Evolutionary conservation across 2,797 vertebrate species (phyloP).

Genomic region (Picus viridis): DNA sequence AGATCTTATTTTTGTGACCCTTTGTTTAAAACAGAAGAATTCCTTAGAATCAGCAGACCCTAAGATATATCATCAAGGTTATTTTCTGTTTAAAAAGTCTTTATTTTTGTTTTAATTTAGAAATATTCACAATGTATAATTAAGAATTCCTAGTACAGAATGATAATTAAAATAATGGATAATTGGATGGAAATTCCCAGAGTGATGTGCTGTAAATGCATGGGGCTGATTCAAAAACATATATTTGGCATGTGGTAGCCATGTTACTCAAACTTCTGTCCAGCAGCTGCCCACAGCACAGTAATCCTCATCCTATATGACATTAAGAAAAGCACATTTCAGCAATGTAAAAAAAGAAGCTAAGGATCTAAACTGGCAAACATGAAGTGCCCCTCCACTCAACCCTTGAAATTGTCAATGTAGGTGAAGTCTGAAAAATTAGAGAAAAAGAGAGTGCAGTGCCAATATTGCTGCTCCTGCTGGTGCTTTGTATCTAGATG

Average conservation of each 20-base stretch:
- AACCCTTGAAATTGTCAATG: neutral
- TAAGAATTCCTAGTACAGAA: neutral
- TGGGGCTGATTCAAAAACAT: neutral
- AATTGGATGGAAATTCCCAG: neutral
- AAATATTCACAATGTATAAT: neutral
- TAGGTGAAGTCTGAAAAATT: neutral
- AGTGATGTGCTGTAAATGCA: neutral
- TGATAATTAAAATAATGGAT: neutral
- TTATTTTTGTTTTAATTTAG: neutral
- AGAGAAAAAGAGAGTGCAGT: neutral
- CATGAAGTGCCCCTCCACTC: fast-evolving
- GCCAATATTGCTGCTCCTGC: neutral
- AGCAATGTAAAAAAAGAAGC: neutral
- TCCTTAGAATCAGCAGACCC: neutral
- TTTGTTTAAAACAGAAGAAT: neutral
- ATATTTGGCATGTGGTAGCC: neutral
- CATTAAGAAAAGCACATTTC: neutral
- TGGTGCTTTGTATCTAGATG: neutral
- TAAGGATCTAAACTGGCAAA: neutral
- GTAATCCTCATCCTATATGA: neutral
- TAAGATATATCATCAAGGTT: neutral
- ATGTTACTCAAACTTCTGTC: neutral
- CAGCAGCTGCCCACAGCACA: neutral
- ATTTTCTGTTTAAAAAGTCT: neutral
- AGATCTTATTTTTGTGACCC: neutral